Evolutionary conservation across 2,113 vertebrate species (phyloP), one percentile per base, ranked within the genome.

Genomic region (Albula glossodonta): DNA sequence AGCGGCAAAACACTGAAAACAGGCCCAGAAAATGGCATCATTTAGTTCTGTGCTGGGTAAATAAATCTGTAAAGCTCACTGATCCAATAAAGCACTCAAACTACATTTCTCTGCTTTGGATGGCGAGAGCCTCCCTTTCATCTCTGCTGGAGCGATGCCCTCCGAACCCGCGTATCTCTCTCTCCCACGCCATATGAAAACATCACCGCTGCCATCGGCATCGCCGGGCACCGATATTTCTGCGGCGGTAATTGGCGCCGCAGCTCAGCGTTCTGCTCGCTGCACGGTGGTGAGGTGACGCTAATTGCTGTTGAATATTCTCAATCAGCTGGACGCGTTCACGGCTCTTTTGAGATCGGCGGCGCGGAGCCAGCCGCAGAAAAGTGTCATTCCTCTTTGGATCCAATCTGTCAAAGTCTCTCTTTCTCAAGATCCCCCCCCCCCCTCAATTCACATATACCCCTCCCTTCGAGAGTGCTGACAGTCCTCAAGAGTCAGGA

Each of bases 231-330:
- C 90, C 93, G 92, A 92, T 93, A 93, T 94, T 94, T 93, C 88
- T 90, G 91, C 89, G 87, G 87, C 86, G 85, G 89, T 92, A 92
- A 92, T 92, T 91, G 92, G 91, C 91, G 86, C 82, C 25, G 85
- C 86, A 89, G 89, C 92, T 89, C 88, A 89, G 66, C 83, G 87
- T 84, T 87, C 87, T 8, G 86, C 90, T 90, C 90, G 87, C 90
- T 86, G 8, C 88, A 51, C 84, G 0, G 70, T 0, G 0, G 89
- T 87, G 89, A 91, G 90, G 88, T 92, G 92, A 93, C 89, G 89
- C 91, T 92, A 93, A 93, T 93, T 90, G 91, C 90, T 92, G 90
- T 92, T 92, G 94, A 95, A 86, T 92, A 95, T 93, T 93, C 90
- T 89, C 93, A 92, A 92, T 92, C 93, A 91, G 87, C 92, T 92